phyloP scores from a whole-genome alignment of 2,797 vertebrate species.

The Yasuhikotakia modesta region DNA sequence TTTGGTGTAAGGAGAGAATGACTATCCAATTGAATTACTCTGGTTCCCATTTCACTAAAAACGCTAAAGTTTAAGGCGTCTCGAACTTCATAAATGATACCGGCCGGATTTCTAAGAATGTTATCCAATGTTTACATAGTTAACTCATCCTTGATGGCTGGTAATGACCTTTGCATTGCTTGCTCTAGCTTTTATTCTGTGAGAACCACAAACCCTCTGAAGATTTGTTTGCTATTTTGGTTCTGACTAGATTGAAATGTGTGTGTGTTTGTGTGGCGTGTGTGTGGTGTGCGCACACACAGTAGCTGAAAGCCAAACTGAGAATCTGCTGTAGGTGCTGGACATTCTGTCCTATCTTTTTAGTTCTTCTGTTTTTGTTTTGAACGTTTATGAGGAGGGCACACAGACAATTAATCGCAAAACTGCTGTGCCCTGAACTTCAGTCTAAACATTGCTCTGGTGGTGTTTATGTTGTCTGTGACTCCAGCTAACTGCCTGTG shows the following conservation, averaged over 20 bases:
- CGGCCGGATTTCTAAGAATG: conserved; percentile 3
- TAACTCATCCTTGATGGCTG: conserved; percentile 10
- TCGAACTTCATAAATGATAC: background rate
- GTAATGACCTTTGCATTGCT: conserved; percentile 13
- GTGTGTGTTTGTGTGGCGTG: conserved; percentile 19
- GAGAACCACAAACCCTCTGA: conserved; percentile 32
- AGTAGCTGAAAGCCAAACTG: background rate
- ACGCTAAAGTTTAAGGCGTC: background rate
- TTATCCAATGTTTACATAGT: conserved; percentile 14
- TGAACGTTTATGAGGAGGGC: conserved; percentile 7
- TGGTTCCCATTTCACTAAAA: background rate
- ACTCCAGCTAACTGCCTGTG: conserved; percentile 8
- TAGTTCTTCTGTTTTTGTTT: background rate
- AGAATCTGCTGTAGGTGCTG: conserved; percentile 15
- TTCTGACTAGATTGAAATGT: conserved; percentile 11
- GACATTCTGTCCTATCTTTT: conserved; percentile 15
- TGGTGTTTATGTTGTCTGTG: conserved; percentile 21
- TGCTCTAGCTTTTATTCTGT: conserved; percentile 22
- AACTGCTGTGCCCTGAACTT: conserved; percentile 26
- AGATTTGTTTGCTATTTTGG: conserved; percentile 31
- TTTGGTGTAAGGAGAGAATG: background rate
- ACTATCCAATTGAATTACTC: background rate
- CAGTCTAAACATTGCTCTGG: conserved; percentile 15
- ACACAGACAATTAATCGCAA: conserved; percentile 22
- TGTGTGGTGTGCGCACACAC: background rate